phyloP scores from a whole-genome alignment of 2,113 vertebrate genomes.

The Silurus meridionalis region DNA sequence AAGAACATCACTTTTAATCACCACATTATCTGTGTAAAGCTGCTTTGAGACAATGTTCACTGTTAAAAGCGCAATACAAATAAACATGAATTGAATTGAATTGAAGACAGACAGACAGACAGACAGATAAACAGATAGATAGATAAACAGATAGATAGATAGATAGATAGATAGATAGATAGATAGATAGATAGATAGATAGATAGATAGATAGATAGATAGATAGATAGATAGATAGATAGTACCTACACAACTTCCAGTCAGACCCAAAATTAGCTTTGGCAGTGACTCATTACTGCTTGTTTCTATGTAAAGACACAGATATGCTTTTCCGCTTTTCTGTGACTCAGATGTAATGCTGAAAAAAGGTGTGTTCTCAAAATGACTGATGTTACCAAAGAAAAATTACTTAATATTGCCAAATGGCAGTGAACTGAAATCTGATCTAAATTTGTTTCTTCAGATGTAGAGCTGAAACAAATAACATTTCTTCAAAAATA shows the following conservation, averaged over 20 bases:
- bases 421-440: not conserved
- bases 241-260: not conserved
- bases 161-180: too few species aligned
- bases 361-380: not conserved
- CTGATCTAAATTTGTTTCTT: not conserved
- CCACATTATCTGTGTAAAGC: too few species aligned
- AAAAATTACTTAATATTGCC: not conserved
- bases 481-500: not conserved
- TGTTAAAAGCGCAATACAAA: too few species aligned
- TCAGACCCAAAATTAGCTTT: not conserved
- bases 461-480: not conserved
- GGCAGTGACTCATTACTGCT: not conserved
- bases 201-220: too few species aligned
- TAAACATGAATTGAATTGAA: too few species aligned
- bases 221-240: not conserved
- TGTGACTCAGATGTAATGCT: slow-evolving; percentile 20
- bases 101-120: too few species aligned
- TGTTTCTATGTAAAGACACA: not conserved
- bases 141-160: too few species aligned
- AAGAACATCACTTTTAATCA: too few species aligned
- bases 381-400: not conserved
- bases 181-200: too few species aligned
- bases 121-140: too few species aligned
- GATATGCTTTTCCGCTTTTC: not conserved
- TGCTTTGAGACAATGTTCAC: too few species aligned